These are phyloP conservation scores for Bucorvus abyssinicus DNA, from an alignment of 2,797 vertebrate species.

Conservation along the genomic window DNA sequence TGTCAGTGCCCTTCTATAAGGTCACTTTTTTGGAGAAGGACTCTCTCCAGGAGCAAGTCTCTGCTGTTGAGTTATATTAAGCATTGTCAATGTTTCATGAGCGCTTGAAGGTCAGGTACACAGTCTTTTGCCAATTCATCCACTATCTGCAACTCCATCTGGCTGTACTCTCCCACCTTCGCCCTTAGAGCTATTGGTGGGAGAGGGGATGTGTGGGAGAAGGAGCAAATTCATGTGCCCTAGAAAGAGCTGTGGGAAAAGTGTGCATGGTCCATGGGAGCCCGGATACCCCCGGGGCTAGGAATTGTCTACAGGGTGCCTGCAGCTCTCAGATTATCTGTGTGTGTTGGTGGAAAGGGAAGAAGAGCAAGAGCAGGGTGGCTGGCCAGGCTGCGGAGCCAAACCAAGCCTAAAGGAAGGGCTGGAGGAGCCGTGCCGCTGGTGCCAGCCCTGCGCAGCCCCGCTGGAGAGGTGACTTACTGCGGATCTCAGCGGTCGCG, in stretches of 20 bases:
- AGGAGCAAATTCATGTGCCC: neutral
- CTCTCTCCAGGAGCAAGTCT: neutral
- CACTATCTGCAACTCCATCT: neutral
- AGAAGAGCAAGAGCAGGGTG: neutral
- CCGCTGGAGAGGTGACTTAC: constrained; percentile 82
- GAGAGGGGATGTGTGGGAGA: neutral
- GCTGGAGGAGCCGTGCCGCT: neutral
- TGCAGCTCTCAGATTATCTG: neutral
- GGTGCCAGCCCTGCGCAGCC: neutral
- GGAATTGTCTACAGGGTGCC: neutral
- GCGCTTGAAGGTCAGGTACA: constrained; percentile 63
- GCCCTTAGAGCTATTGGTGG: neutral
- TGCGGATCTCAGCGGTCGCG: constrained; percentile 98
- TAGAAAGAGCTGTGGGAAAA: neutral
- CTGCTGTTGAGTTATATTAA: constrained; percentile 62
- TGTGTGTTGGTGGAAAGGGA: neutral
- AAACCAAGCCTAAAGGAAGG: neutral
- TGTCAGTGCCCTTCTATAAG: neutral
- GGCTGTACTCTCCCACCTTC: neutral
- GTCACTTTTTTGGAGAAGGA: neutral
- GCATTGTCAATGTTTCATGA: constrained; percentile 67
- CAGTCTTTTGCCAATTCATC: constrained; percentile 30
- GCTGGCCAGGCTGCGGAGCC: fast-evolving
- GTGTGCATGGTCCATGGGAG: fast-evolving
- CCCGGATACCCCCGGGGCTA: fast-evolving